Evolutionary conservation across 2,797 vertebrate genomes (phyloP), one percentile per base, ranked within the genome.

Genomic region (Anguilla megastoma): DNA sequence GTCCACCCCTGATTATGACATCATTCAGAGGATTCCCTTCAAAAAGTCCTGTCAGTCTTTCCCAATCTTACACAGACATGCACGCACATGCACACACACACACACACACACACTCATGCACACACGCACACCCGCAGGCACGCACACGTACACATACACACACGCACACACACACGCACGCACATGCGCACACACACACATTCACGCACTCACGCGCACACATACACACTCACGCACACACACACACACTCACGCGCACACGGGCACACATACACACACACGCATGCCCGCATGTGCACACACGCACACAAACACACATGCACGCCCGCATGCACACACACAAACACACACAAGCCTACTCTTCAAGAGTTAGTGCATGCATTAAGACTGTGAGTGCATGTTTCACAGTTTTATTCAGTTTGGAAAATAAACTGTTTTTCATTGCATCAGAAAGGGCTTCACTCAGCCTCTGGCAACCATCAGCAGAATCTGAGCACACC

Each of bases 1-100:
- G 60, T 27, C 69, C 18, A 21, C 58, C 36, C 63, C 6, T 82
- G 36, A 2, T 82, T 1, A 56, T 1, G 60, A 88, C 52, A 88
- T 90, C 90, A 88, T 48, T 87, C 74, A 33, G 92, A 0, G 0
- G 60, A 93, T 89, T 91, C 48, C 54, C 63, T 87, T 56, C 45
- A 60, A 63, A 85, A n/a, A 5, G 18, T 33, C 6, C 14, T 33
- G 8, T 36, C 50, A 1, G 9, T 27, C 79, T 41, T 41, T 41
- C 82, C 45, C 60, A 45, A 66, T 71, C 16, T 52, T 10, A 52
- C 82, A 36, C 45, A 66, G 45, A 83, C 18, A 86, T 6, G 56
- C 27, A 86, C 4, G 8, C 45, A 76, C 45, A 85, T 2, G 30
- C 48, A 85, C 50, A 30, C 0, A 18, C 12, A 7, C 21, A 41